Evolutionary conservation across 2,113 vertebrate genomes (phyloP), one percentile per base, ranked within the genome.

Genomic region (Formicarius rufipectus): DNA sequence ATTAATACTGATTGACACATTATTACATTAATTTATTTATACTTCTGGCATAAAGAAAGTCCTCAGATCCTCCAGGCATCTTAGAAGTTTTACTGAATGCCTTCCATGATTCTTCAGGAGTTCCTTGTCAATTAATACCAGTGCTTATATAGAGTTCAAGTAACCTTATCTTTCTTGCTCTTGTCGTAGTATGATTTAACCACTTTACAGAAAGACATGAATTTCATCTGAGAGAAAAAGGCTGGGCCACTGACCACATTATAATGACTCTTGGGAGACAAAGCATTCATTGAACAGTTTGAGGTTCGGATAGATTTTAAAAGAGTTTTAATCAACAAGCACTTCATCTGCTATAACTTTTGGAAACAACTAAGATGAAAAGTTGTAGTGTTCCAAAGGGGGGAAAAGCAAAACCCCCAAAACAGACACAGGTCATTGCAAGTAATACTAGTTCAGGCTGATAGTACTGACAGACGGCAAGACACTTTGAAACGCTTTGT

Each of bases 1-100:
- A 84, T 40, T 73, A 93, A 62, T 14, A 66, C 16, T 24, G 10
- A 20, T 58, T 93, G 35, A 63, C 14, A 75, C 27, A 84, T 31
- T 45, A 67, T 74, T 90, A 66, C 8, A 47, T 49, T 95, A 86
- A 94, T 95, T 96, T 97, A 23, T 95, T 97, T 95, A 87, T 90
- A 60, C 27, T 64, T 23, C 49, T 68, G 39, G 53, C 80, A 85
- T 76, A 75, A 93, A 94, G 35, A 35, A 94, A 67, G 47, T 67
- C 39, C 59, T 84, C 89, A 91, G 53, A 85, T 80, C 60, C 23
- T 93, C 39, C 27, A 91, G 72, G 12, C 37, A 74, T 68, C 44
- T 69, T 94, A 80, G 24, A 74, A 81, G 27, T 35, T 93, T 93
- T 93, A 95, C 92, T 95, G 96, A 94, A 92, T 89, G 27, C 6